phyloP scores from a whole-genome alignment of 2,113 vertebrate species.

The Malurus elegans region DNA sequence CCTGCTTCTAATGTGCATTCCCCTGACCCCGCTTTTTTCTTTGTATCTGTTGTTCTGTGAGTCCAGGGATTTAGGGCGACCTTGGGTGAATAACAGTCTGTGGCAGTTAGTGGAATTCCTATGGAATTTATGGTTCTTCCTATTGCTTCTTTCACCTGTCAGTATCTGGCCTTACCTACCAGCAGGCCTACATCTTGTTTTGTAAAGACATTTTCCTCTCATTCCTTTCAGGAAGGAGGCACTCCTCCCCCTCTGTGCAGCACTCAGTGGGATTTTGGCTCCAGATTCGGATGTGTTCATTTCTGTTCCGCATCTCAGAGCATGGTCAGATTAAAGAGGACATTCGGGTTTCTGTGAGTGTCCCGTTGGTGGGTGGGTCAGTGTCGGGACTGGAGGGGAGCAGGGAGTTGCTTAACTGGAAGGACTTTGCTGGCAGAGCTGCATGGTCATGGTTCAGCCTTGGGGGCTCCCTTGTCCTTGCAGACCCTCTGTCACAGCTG shows the following conservation, averaged over 20 bases:
- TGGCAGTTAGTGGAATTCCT: too few relatives aligned
- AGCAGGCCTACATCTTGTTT: too few relatives aligned
- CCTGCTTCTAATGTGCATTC: too few relatives aligned
- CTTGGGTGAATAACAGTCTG: too few relatives aligned
- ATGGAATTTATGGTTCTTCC: too few relatives aligned
- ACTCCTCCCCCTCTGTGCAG: neutral
- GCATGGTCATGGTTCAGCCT: neutral
- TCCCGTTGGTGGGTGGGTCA: neutral
- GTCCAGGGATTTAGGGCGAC: too few relatives aligned
- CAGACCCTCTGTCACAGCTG: neutral
- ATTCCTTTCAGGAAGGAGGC: neutral
- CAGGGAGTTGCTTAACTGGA: neutral
- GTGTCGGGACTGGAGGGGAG: neutral
- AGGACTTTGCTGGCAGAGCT: neutral
- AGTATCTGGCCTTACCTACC: too few relatives aligned
- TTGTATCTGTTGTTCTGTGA: too few relatives aligned
- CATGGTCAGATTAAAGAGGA: neutral
- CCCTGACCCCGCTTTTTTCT: too few relatives aligned
- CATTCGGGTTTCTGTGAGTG: neutral
- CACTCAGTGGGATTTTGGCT: neutral
- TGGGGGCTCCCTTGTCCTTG: neutral
- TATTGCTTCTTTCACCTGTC: too few relatives aligned
- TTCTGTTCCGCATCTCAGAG: neutral
- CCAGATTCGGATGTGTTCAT: accelerated
- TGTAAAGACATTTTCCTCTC: too few relatives aligned